Conservation (phyloP, 30 jellyfish, hydroid and myxozoan species). For the Nemopilema nomurai region DNA sequence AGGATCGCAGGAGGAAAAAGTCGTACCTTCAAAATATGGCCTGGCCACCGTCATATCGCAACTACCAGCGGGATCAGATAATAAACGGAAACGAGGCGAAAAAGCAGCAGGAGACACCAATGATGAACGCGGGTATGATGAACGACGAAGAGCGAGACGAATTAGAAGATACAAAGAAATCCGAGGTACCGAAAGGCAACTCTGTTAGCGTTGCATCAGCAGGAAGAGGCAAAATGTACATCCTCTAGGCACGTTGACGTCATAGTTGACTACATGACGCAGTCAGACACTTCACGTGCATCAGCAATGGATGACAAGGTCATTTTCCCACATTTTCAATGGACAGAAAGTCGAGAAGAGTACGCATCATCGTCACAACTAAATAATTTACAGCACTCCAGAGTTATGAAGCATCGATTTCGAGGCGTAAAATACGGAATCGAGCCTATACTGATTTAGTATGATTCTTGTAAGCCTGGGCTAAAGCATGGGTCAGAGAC, state of each 20-base stretch:
- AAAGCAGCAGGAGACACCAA: background rate
- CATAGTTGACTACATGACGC: background rate
- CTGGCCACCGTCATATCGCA: conserved; percentile 30
- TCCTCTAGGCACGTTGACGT: conserved; percentile 7
- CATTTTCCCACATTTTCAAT: background rate
- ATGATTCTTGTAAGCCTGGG: too few relatives aligned
- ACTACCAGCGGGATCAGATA: conserved; percentile 54
- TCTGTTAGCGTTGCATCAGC: background rate
- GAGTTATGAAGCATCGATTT: too few relatives aligned
- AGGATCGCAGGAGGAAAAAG: conserved; percentile 45
- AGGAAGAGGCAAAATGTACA: conserved; percentile 45
- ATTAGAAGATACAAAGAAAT: conserved; percentile 65
- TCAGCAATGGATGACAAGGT: too few relatives aligned
- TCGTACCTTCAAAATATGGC: conserved; percentile 22
- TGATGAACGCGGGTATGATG: conserved; percentile 55
- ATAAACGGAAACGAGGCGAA: conserved; percentile 1
- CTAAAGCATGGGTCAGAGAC: too few relatives aligned
- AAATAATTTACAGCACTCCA: too few relatives aligned
- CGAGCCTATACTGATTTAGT: too few relatives aligned
- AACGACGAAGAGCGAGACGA: conserved; percentile 58
- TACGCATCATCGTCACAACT: background rate
- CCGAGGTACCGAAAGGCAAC: conserved; percentile 49
- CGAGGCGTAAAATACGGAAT: too few relatives aligned
- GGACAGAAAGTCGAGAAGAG: background rate
- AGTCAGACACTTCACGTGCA: too few relatives aligned